These are phyloP conservation scores for Sycophila sp. DNA, from an alignment of 1,140 invertebrate genomes.

Conservation along the genomic window DNA sequence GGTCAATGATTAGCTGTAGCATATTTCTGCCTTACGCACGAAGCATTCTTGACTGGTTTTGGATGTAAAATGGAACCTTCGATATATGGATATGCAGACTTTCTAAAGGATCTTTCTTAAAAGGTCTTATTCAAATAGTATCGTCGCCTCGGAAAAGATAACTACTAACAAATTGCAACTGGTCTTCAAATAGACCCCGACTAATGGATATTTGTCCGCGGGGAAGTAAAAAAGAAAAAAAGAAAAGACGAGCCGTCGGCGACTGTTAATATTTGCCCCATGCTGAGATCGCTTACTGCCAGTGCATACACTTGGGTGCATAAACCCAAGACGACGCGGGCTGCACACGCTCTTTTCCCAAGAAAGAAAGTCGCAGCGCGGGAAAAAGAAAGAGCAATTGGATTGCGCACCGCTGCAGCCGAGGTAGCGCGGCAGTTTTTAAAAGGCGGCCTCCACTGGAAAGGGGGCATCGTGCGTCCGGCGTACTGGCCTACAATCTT, in stretches of 20 bases:
- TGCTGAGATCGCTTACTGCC: conserved; percentile 7
- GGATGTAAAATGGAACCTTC: too few relatives aligned
- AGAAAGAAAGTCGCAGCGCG: conserved; percentile 26
- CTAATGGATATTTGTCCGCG: too few relatives aligned
- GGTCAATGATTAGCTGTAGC: too few relatives aligned
- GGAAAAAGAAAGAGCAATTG: conserved; percentile 26
- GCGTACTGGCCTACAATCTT: conserved; percentile 66
- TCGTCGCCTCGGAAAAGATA: too few relatives aligned
- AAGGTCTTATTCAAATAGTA: too few relatives aligned
- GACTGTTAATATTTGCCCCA: conserved; percentile 5
- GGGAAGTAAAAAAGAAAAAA: not conserved
- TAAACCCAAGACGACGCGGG: too few relatives aligned
- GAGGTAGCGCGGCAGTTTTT: conserved; percentile 7
- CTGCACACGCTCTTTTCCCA: not conserved
- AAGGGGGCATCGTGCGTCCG: conserved; percentile 62
- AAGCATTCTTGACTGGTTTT: too few relatives aligned
- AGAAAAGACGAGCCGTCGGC: conserved; percentile 2
- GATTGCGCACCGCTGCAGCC: conserved; percentile 9
- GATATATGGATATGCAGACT: too few relatives aligned
- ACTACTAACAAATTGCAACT: not conserved
- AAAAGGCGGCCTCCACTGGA: conserved; percentile 41
- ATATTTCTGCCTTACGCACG: too few relatives aligned
- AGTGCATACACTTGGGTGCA: not conserved
- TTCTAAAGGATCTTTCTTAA: too few relatives aligned
- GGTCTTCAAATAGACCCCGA: too few relatives aligned